A percentile compares a stretch with the other conserved stretches of the same genome.
Conservation (phyloP, 2,113 vertebrate species). For the Leucopsar rothschildi region DNA sequence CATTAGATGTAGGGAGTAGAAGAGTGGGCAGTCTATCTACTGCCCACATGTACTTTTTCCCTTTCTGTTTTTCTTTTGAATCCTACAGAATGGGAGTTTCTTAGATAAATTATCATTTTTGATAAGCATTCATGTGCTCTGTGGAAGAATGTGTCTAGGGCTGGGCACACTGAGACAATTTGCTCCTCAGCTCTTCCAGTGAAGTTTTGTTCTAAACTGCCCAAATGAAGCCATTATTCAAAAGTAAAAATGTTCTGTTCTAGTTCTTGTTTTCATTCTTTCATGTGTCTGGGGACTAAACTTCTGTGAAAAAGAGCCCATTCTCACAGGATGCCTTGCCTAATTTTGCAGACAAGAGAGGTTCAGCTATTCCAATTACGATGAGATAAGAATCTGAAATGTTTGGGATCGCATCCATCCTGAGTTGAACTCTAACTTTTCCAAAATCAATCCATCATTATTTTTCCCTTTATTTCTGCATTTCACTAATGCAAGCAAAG, state of each 20-base stretch:
- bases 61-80: neutral
- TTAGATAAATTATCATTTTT: constrained; percentile 21
- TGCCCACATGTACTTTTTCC: neutral
- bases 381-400: constrained; percentile 60
- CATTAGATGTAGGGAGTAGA: neutral
- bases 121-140: neutral
- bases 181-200: constrained; percentile 2
- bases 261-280: constrained; percentile 60
- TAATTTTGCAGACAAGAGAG: constrained; percentile 54
- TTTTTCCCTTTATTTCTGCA: neutral
- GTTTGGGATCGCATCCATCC: constrained; percentile 40
- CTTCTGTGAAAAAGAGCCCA: constrained; percentile 51
- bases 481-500: neutral
- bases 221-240: constrained; percentile 36
- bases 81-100: neutral
- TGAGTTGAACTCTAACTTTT: constrained; percentile 37
- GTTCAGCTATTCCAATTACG: constrained; percentile 52
- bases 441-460: constrained; percentile 36
- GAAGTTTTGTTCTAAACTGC: neutral
- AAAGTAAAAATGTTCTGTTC: constrained; percentile 58
- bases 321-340: constrained; percentile 64
- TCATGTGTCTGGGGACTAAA: constrained; percentile 27
- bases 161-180: constrained; percentile 36
- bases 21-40: neutral
- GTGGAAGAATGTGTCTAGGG: constrained; percentile 41